These are phyloP conservation scores for Aleiodes sp. DNA, from an alignment of 1,140 invertebrate species.

Conservation along the genomic window DNA sequence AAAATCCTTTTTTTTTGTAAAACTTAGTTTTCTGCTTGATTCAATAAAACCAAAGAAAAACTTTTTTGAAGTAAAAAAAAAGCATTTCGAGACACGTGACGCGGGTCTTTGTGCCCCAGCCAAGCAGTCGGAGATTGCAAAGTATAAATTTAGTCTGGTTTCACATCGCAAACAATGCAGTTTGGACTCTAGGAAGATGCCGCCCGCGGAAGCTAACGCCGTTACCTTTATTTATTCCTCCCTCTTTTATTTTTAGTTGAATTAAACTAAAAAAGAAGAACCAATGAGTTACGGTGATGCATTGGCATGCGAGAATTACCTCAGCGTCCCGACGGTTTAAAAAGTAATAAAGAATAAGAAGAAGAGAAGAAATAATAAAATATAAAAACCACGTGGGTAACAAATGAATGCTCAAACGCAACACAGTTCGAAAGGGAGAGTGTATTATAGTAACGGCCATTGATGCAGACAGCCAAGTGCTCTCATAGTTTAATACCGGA, in stretches of 20 bases:
- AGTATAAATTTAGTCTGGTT: constrained; percentile 59
- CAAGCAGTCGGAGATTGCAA: constrained; percentile 52
- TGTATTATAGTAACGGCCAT: constrained; percentile 18
- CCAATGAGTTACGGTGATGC: neutral
- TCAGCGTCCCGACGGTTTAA: neutral
- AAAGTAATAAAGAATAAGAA: no score
- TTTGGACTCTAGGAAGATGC: constrained; percentile 53
- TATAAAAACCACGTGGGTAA: neutral
- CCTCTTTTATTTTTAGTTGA: constrained; percentile 14
- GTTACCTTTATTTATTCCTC: neutral
- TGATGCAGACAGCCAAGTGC: constrained; percentile 26
- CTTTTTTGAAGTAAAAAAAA: constrained; percentile 33
- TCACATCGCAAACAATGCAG: constrained; percentile 54
- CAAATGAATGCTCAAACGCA: no score
- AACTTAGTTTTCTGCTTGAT: neutral
- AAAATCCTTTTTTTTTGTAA: no score
- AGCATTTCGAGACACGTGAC: constrained; percentile 55
- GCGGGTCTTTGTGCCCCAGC: constrained; percentile 50
- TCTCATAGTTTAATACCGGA: constrained; percentile 18
- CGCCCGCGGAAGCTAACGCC: constrained; percentile 24
- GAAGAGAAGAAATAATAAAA: neutral
- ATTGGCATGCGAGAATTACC: neutral
- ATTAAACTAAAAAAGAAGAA: neutral
- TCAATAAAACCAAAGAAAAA: neutral
- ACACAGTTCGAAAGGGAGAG: constrained; percentile 16